Percentiles rank a stretch among this genome's conserved stretches.
Evolutionary conservation across 2,797 vertebrate species (phyloP).

Genomic region (Channallabes apus): DNA sequence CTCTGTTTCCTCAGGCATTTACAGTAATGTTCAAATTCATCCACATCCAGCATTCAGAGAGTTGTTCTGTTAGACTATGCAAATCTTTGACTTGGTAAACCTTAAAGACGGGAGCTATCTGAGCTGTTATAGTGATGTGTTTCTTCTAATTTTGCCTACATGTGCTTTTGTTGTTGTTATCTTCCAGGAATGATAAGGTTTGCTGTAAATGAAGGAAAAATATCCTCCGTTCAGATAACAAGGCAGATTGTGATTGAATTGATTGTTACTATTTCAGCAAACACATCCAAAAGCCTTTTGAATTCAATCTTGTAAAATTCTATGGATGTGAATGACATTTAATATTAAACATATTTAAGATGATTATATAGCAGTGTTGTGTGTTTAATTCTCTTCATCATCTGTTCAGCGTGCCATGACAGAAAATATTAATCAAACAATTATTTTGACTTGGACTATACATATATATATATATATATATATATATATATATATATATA

Average conservation of each 20-base stretch:
- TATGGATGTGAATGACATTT: constrained; percentile 45
- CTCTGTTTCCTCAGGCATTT: constrained; percentile 30
- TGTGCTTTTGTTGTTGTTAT: constrained; percentile 14
- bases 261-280: constrained; percentile 54
- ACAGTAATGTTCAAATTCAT: constrained; percentile 15
- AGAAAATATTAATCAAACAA: background rate
- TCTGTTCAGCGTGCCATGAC: background rate
- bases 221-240: constrained; percentile 8
- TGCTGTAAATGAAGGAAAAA: constrained; percentile 28
- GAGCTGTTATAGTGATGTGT: background rate
- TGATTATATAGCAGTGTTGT: constrained; percentile 33
- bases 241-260: constrained; percentile 30
- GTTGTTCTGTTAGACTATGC: constrained; percentile 35
- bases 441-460: background rate
- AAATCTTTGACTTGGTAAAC: constrained; percentile 59
- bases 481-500: no score
- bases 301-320: constrained; percentile 39
- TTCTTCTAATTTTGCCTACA: constrained; percentile 39
- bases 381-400: constrained; percentile 1
- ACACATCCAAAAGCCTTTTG: constrained; percentile 58
- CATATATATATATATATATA: no score
- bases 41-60: constrained; percentile 23
- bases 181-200: constrained; percentile 59
- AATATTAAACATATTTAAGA: constrained; percentile 57
- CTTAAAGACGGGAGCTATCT: constrained; percentile 5